phyloP scores from a whole-genome alignment of 2,888 invertebrate genomes.

The Nezara viridula region DNA sequence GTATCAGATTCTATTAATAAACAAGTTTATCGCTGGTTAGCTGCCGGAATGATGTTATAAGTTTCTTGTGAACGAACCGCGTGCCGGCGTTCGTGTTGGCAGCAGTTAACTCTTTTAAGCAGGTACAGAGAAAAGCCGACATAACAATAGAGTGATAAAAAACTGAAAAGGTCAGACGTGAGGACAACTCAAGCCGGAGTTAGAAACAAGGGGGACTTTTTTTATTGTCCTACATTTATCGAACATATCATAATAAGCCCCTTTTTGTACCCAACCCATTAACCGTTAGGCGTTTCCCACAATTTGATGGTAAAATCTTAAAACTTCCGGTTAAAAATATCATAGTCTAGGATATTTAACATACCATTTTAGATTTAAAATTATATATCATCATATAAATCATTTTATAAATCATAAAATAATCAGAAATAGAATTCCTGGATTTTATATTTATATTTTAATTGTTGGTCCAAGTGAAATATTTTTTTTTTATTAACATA shows the following conservation, averaged over 20 bases:
- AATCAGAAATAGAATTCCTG: no score
- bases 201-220: neutral
- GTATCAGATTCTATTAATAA: neutral
- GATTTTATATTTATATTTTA: no score
- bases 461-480: no score
- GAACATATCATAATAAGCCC: neutral
- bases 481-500: no score
- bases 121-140: neutral
- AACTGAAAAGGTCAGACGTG: neutral
- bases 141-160: neutral
- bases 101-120: neutral
- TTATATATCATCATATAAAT: no score
- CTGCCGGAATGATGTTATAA: neutral
- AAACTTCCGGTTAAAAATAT: neutral
- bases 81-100: neutral
- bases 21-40: neutral
- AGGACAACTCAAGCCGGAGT: neutral
- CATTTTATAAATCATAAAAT: no score
- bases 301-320: neutral
- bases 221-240: conserved; percentile 7
- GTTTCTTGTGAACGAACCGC: neutral
- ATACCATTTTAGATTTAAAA: no score
- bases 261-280: neutral
- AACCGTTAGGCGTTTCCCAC: neutral
- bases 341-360: neutral